Evolutionary conservation across 2,113 vertebrate genomes (phyloP), one percentile per base, ranked within the genome.

Genomic region (Forbesichthys papilliferus): DNA sequence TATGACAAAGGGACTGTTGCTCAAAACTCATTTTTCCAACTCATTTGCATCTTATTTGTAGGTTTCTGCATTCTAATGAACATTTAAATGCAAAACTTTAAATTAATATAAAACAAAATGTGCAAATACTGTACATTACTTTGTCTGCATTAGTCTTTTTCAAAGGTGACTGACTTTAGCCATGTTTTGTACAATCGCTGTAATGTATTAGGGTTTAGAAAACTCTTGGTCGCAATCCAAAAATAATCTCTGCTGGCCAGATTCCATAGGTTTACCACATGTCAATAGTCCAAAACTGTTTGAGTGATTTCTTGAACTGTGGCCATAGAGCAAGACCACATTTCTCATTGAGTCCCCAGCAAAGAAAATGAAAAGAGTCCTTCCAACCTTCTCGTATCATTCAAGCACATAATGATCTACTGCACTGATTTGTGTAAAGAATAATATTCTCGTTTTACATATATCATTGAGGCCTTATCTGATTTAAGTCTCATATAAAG

Each of bases 141-240:
- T 58, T 27, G 11, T 11, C 27, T 33, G 55, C 27, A 20, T 27
- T 57, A 58, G 10, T 9, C 55, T 27, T 3, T 14, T 58, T 5
- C 20, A 58, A 58, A 16, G 27, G 33, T 11, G 12, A 27, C 6
- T 10, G 56, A 3, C 20, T 12, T 27, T 34, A 18, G 16, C 10
- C 36, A 42, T 42, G 9, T 55, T 55, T 55, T 55, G n/a, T 16
- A 18, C 54, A 18, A 18, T 55, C 54, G 9, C n/a, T 55, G 54
- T 55, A 55, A 16, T 55, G 33, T 13, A 33, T 55, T 33, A 33
- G 56, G 14, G 56, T 58, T 58, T 11, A 9, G 27, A 33, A 33
- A 58, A 58, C 56, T 58, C 11, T 58, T 58, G 56, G 18, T 58
- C 56, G 12, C 11, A 12, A 58, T 58, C 56, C 56, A 58, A 58